Conservation (phyloP, 2,797 vertebrate genomes). For the Bradypodion ventrale region DNA sequence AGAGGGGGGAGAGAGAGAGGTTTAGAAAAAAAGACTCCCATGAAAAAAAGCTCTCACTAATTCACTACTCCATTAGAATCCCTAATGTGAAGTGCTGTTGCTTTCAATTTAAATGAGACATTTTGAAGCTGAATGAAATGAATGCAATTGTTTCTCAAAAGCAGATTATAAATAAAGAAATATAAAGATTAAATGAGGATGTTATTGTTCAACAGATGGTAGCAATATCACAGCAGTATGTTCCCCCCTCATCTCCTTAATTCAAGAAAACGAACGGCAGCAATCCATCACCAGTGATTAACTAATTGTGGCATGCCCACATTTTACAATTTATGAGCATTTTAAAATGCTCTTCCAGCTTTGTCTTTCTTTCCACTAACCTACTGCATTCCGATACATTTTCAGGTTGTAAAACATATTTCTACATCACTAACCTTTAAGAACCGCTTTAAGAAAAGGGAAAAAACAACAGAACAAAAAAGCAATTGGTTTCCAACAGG, state of each 20-base stretch:
- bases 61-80: constrained; percentile 60
- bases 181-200: constrained; percentile 70
- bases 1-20: constrained; percentile 7
- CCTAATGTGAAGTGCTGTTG: constrained; percentile 53
- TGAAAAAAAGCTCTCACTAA: constrained; percentile 53
- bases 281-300: constrained; percentile 81
- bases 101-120: constrained; percentile 65
- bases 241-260: constrained; percentile 69
- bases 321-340: constrained; percentile 65
- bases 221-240: constrained; percentile 70
- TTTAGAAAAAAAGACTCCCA: neutral
- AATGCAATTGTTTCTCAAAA: constrained; percentile 53
- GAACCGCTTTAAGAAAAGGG: constrained; percentile 71
- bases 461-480: constrained; percentile 56
- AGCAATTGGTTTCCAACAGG: constrained; percentile 95
- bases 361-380: constrained; percentile 57
- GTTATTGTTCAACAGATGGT: constrained; percentile 79
- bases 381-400: constrained; percentile 52
- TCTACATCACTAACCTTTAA: constrained; percentile 81
- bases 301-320: constrained; percentile 75
- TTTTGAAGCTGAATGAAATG: constrained; percentile 62
- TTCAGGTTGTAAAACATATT: constrained; percentile 70
- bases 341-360: constrained; percentile 15
- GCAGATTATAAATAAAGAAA: constrained; percentile 60
- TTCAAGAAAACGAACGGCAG: constrained; percentile 74